Evolutionary conservation across 1,140 invertebrate genomes (phyloP).

Genomic region (Trichoplusia ni): DNA sequence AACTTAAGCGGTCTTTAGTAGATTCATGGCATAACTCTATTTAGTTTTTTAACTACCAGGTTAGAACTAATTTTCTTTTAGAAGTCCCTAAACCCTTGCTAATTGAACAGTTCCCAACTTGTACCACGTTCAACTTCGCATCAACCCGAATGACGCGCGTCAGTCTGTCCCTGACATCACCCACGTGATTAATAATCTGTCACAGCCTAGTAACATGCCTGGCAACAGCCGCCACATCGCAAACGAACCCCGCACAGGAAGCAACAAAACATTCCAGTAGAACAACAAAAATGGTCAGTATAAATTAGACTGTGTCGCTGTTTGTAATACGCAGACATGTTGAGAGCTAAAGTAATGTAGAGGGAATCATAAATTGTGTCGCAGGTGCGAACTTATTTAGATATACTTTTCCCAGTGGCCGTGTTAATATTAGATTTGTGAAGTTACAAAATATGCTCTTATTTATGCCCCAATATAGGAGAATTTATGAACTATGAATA

Average conservation of each 20-base stretch:
- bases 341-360: neutral
- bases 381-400: neutral
- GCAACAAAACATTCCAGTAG: neutral
- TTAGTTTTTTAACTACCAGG: too few relatives aligned
- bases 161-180: conserved; percentile 42
- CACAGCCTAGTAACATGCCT: neutral
- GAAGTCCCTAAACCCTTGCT: too few relatives aligned
- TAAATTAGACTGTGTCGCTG: neutral
- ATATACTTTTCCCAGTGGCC: neutral
- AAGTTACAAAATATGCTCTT: too few relatives aligned
- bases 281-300: neutral
- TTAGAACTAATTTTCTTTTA: too few relatives aligned
- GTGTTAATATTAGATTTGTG: too few relatives aligned
- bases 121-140: conserved; percentile 5
- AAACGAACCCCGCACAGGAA: neutral
- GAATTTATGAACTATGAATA: too few relatives aligned
- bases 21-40: too few relatives aligned
- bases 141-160: conserved; percentile 40
- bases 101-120: neutral
- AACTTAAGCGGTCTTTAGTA: neutral
- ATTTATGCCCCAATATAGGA: neutral
- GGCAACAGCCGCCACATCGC: neutral
- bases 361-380: neutral
- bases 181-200: conserved; percentile 47
- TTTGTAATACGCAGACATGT: neutral